phyloP scores from a whole-genome alignment of 2,888 invertebrate species.

The Trachelus iudaicus region DNA sequence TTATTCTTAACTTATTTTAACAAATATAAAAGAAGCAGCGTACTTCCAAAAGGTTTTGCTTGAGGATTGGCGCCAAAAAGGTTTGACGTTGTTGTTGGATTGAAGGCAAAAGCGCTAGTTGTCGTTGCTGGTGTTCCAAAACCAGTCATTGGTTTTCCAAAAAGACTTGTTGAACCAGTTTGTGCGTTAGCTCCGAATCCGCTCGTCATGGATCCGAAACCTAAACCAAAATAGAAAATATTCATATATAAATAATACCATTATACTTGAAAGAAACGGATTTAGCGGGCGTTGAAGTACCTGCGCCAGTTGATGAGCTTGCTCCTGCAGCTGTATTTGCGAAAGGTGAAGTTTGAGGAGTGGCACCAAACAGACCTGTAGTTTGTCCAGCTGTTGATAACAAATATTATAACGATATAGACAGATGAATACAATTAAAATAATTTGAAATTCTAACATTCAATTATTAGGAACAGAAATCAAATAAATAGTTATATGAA shows the following conservation, averaged over 20 bases:
- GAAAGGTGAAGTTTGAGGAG: slow-evolving; percentile 66
- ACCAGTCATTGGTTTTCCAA: slow-evolving; percentile 74
- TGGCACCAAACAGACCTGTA: slow-evolving; percentile 68
- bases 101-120: slow-evolving; percentile 64
- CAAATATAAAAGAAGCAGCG: slow-evolving; percentile 24
- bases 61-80: slow-evolving; percentile 64
- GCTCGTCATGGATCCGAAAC: slow-evolving; percentile 68
- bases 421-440: too few species aligned
- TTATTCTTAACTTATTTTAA: too few species aligned
- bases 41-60: slow-evolving; percentile 66
- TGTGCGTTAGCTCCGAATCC: slow-evolving; percentile 71
- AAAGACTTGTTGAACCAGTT: slow-evolving; percentile 70
- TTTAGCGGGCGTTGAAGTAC: neutral
- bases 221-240: slow-evolving; percentile 43
- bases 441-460: too few species aligned
- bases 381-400: slow-evolving; percentile 40
- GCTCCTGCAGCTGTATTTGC: slow-evolving; percentile 60
- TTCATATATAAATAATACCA: neutral
- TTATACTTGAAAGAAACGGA: neutral
- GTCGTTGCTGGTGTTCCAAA: slow-evolving; percentile 71
- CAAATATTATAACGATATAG: too few species aligned
- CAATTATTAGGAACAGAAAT: too few species aligned
- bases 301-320: slow-evolving; percentile 54
- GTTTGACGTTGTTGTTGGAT: slow-evolving; percentile 62
- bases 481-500: too few species aligned